Evolutionary conservation across 2,797 vertebrate species (phyloP).

Genomic region (Tiaroga cobitis): DNA sequence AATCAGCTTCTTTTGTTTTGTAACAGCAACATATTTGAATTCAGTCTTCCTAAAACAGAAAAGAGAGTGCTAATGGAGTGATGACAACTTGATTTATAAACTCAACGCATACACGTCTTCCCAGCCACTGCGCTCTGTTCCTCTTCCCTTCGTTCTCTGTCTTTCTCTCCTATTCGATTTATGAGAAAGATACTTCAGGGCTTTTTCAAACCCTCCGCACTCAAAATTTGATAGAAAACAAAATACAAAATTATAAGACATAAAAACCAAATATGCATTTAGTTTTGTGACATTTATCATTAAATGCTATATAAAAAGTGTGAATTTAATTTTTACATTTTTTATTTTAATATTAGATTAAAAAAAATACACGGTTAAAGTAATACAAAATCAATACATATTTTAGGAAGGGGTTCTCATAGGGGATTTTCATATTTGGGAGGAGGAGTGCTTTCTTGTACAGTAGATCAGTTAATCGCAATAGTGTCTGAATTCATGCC

Average conservation of each 20-base stretch:
- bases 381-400: not conserved
- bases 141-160: not conserved
- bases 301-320: not conserved
- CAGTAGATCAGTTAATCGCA: not conserved
- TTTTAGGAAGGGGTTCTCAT: not conserved
- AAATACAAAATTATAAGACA: not conserved
- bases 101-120: slow-evolving; percentile 50
- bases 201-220: not conserved
- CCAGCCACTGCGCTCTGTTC: slow-evolving; percentile 56
- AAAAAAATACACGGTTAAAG: too few species aligned
- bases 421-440: not conserved
- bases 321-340: not conserved
- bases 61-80: slow-evolving; percentile 61
- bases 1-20: slow-evolving; percentile 10
- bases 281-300: not conserved
- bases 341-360: too few species aligned
- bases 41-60: slow-evolving; percentile 35
- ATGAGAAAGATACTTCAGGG: not conserved
- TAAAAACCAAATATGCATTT: not conserved
- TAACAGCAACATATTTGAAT: slow-evolving; percentile 33
- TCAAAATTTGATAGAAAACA: not conserved
- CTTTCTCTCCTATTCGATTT: not conserved
- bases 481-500: not conserved
- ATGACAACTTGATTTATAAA: slow-evolving; percentile 80
- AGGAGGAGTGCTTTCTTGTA: not conserved